Evolutionary conservation across 2,113 vertebrate species (phyloP).

Genomic region (Brienomyrus brachyistius): DNA sequence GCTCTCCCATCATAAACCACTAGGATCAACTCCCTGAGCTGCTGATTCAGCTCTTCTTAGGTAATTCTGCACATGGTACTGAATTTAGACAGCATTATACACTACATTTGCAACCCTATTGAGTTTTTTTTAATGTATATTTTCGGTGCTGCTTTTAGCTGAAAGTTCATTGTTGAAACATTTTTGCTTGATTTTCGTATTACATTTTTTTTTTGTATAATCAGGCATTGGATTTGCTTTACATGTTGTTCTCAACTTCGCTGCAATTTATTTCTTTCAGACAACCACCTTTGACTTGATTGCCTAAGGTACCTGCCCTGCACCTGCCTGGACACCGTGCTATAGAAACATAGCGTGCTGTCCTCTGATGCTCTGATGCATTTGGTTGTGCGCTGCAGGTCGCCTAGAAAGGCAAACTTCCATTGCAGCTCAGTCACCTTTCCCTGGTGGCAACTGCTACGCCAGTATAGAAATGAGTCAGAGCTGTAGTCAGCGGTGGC

Average conservation of each 20-base stretch:
- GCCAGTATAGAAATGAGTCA: not conserved
- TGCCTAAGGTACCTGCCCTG: too few relatives aligned
- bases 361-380: not conserved
- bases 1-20: constrained; percentile 14
- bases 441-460: not conserved
- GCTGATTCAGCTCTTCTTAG: not conserved
- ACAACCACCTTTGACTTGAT: not conserved
- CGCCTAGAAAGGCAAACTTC: not conserved
- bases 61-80: not conserved
- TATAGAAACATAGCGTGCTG: not conserved
- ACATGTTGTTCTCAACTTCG: not conserved
- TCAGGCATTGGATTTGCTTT: not conserved
- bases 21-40: not conserved
- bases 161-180: not conserved
- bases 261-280: not conserved
- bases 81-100: not conserved
- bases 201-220: not conserved
- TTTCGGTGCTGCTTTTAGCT: not conserved
- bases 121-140: not conserved
- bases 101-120: not conserved
- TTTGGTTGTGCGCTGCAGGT: not conserved
- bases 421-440: not conserved
- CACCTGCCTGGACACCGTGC: not conserved
- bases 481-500: not conserved
- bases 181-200: not conserved